phyloP scores from a whole-genome alignment of 2,888 invertebrate genomes.

The Gasteruption jaculator region DNA sequence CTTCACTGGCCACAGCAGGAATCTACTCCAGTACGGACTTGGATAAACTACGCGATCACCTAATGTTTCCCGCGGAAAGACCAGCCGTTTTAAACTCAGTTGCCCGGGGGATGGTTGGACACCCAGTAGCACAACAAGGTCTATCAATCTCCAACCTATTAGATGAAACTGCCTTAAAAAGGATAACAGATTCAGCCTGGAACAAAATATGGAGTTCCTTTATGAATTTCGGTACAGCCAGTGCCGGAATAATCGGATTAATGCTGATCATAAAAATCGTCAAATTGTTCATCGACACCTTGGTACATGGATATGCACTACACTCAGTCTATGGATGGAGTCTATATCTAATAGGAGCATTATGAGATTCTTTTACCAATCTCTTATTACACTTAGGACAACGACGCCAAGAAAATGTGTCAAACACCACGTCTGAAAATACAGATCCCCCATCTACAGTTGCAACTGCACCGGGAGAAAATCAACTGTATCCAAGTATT shows the following conservation, averaged over 20 bases:
- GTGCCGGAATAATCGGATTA: constrained; percentile 15
- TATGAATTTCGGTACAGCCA: constrained; percentile 11
- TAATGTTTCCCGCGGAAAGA: constrained; percentile 9
- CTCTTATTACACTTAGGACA: too few species aligned
- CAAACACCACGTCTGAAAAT: too few species aligned
- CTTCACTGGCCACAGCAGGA: not conserved
- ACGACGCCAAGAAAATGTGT: too few species aligned
- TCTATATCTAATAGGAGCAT: constrained; percentile 6
- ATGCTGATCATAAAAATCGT: constrained; percentile 5
- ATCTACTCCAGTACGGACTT: too few species aligned
- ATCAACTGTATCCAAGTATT: too few species aligned
- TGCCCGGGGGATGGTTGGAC: constrained; percentile 3
- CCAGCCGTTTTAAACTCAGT: constrained; percentile 11
- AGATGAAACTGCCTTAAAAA: too few species aligned
- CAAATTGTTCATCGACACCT: too few species aligned
- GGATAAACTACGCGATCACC: constrained; percentile 5
- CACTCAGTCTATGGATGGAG: constrained; percentile 13
- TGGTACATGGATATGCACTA: constrained; percentile 12
- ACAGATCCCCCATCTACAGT: too few species aligned
- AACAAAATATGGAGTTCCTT: too few species aligned
- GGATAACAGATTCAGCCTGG: too few species aligned
- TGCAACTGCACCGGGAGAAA: too few species aligned
- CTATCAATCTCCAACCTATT: constrained; percentile 6
- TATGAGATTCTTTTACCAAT: too few species aligned
- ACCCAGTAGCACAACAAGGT: constrained; percentile 5